A percentile compares a stretch with the other conserved stretches of the same genome.
Conservation (phyloP, 2,113 vertebrate genomes). For the Agelaius tricolor region DNA sequence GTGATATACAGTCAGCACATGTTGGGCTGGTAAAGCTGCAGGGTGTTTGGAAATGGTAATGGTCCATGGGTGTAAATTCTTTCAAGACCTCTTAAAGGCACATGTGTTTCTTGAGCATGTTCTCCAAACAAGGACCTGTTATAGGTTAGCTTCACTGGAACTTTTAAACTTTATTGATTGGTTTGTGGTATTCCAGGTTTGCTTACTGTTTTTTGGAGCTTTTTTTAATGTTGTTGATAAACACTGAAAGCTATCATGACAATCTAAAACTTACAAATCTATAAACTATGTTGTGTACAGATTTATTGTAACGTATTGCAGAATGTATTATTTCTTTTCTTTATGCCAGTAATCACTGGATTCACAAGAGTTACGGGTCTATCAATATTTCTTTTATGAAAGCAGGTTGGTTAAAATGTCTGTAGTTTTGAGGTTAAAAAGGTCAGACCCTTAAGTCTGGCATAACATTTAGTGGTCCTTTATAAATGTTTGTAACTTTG, state of each 20-base stretch:
- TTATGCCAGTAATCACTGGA: conserved; percentile 62
- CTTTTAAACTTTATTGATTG: conserved; percentile 82
- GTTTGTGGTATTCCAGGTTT: conserved; percentile 73
- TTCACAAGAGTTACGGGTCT: conserved; percentile 67
- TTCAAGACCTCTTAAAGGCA: conserved; percentile 87
- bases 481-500: conserved; percentile 29
- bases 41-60: conserved; percentile 87
- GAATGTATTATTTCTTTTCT: conserved; percentile 63
- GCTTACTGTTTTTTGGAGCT: conserved; percentile 8
- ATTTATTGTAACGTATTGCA: conserved; percentile 40
- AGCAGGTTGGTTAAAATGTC: conserved; percentile 10
- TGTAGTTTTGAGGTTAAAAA: conserved; percentile 34
- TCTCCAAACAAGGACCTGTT: conserved; percentile 83
- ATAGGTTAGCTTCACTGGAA: conserved; percentile 80
- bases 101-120: conserved; percentile 81
- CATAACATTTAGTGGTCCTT: conserved; percentile 12
- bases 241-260: conserved; percentile 51
- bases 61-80: conserved; percentile 87
- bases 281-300: conserved; percentile 33
- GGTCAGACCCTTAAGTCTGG: conserved; percentile 12
- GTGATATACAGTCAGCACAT: conserved; percentile 84
- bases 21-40: conserved; percentile 82
- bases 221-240: conserved; percentile 59
- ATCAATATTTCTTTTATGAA: conserved; percentile 63
- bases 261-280: conserved; percentile 66